Conservation (phyloP, 2,888 invertebrate genomes). For the Watsonalla binaria region DNA sequence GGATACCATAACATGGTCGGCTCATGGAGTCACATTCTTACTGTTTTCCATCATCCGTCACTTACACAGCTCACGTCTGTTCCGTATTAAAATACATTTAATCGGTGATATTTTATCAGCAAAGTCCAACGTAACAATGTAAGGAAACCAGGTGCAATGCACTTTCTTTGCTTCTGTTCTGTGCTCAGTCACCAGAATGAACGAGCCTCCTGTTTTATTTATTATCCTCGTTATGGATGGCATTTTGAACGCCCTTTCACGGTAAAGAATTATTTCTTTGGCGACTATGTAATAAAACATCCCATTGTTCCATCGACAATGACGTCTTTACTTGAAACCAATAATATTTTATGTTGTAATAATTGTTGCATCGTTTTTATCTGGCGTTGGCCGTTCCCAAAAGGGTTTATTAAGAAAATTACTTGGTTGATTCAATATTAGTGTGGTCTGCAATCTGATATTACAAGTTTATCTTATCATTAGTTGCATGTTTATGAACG, state of each 20-base stretch:
- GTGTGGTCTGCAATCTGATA: neutral
- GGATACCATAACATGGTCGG: no score
- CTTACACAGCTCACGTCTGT: no score
- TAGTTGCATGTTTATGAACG: neutral
- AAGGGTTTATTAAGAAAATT: neutral
- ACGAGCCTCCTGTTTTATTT: neutral
- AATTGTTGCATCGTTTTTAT: neutral
- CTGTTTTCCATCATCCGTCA: no score
- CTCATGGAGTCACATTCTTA: no score
- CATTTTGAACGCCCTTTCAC: conserved; percentile 23
- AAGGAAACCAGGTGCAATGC: neutral
- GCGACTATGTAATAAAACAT: conserved; percentile 39
- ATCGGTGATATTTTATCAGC: neutral
- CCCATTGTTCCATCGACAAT: conserved; percentile 31
- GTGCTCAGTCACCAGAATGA: neutral
- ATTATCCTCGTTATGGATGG: conserved; percentile 13
- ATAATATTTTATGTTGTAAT: conserved; percentile 19
- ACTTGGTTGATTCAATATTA: neutral
- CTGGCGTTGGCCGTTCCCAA: neutral
- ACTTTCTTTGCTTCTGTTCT: neutral
- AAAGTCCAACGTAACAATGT: neutral
- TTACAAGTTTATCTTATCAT: neutral
- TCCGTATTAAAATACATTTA: no score
- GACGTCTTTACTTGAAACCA: conserved; percentile 20
- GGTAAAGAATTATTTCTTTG: conserved; percentile 21